phyloP scores from a whole-genome alignment of 1,140 invertebrate species.

The Trigoniulus corallinus region DNA sequence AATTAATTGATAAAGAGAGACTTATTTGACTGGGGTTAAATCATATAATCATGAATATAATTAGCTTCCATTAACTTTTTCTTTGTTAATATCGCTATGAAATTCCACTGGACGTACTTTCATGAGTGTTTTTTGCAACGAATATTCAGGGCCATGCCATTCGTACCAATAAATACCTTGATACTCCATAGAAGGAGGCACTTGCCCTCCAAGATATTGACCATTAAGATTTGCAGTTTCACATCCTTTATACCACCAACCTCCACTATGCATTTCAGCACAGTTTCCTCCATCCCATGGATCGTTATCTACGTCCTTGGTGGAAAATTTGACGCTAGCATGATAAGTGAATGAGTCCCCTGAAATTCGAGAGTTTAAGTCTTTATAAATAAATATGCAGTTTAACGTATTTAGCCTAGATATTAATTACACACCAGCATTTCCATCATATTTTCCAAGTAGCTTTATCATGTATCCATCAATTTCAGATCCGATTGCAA shows the following conservation, averaged over 20 bases:
- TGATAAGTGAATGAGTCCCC: conserved; percentile 50
- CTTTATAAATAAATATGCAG: too few species aligned
- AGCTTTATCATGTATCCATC: conserved; percentile 44
- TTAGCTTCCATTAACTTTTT: not conserved
- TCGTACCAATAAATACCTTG: conserved; percentile 42
- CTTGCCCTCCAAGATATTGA: conserved; percentile 34
- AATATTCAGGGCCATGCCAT: conserved; percentile 35
- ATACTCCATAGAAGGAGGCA: conserved; percentile 31
- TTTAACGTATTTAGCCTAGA: too few species aligned
- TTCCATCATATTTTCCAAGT: conserved; percentile 39
- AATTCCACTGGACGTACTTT: conserved; percentile 27
- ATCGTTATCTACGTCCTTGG: conserved; percentile 52
- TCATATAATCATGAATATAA: too few species aligned
- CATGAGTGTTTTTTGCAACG: conserved; percentile 35
- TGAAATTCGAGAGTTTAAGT: conserved; percentile 8
- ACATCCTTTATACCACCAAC: conserved; percentile 43
- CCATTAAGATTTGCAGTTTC: conserved; percentile 40
- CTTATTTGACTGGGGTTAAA: too few species aligned
- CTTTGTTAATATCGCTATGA: not conserved
- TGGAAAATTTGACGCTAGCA: conserved; percentile 51
- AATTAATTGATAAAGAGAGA: too few species aligned
- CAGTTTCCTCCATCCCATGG: conserved; percentile 48
- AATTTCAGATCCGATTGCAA: conserved; percentile 41
- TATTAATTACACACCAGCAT: conserved; percentile 37
- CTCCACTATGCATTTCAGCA: conserved; percentile 40